A percentile compares a stretch with the other conserved stretches of the same genome.
These are phyloP conservation scores for Rhabdornis inornatus DNA, from an alignment of 2,113 vertebrate species.

Conservation along the genomic window DNA sequence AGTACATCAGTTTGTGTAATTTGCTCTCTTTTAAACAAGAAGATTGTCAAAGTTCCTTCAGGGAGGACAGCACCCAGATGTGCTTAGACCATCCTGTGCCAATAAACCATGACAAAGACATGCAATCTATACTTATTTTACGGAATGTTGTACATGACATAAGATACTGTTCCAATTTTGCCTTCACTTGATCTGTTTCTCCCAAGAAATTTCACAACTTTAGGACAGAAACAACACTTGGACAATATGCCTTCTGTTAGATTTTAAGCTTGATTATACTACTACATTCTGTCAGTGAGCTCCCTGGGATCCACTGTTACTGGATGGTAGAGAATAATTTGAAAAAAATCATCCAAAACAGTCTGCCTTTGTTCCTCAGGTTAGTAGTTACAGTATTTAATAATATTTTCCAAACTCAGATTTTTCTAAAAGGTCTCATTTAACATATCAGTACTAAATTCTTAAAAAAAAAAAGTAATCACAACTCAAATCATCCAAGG, in stretches of 20 bases:
- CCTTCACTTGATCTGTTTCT: not conserved
- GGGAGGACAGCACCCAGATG: not conserved
- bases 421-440: not conserved
- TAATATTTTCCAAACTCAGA: not conserved
- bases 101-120: not conserved
- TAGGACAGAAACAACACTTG: not conserved
- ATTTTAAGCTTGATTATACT: not conserved
- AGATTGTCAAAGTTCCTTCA: not conserved
- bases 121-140: not conserved
- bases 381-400: not conserved
- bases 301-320: not conserved
- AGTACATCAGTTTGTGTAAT: not conserved
- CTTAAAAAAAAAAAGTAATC: not conserved
- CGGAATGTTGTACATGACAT: not conserved
- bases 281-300: not conserved
- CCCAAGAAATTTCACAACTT: not conserved
- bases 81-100: not conserved
- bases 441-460: not conserved
- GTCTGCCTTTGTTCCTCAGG: not conserved
- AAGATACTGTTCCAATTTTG: not conserved
- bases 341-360: not conserved
- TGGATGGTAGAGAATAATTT: not conserved
- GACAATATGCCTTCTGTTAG: not conserved
- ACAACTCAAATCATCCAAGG: not conserved
- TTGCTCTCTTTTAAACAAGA: not conserved